phyloP scores from a whole-genome alignment of 2,113 vertebrate genomes.

The Alectura lathami region DNA sequence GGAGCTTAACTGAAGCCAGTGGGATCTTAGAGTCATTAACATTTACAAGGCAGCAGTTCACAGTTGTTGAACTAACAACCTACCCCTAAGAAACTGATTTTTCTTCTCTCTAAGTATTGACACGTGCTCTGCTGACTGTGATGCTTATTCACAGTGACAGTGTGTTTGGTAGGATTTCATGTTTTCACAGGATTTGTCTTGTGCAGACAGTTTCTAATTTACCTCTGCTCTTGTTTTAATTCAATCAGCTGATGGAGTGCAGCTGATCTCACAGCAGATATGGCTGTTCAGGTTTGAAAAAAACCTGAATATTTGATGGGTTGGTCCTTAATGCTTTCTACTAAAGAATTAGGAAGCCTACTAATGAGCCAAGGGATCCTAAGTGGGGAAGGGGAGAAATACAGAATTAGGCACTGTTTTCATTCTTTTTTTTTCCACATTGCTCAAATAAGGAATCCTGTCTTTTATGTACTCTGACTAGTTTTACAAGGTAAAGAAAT shows the following conservation, averaged over 20 bases:
- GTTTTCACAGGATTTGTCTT: slow-evolving; percentile 64
- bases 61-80: slow-evolving; percentile 59
- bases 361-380: slow-evolving; percentile 54
- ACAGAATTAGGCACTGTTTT: slow-evolving; percentile 11
- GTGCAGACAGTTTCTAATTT: slow-evolving; percentile 63
- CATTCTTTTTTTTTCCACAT: not conserved
- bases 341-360: slow-evolving; percentile 45
- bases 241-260: slow-evolving; percentile 61
- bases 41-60: slow-evolving; percentile 62
- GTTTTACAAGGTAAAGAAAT: not conserved
- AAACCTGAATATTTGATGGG: slow-evolving; percentile 44
- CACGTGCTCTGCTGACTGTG: slow-evolving; percentile 37
- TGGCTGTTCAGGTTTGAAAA: slow-evolving; percentile 41
- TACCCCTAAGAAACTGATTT: slow-evolving; percentile 64
- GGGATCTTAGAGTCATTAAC: slow-evolving; percentile 66
- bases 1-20: slow-evolving; percentile 68
- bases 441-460: not conserved
- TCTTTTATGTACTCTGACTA: not conserved
- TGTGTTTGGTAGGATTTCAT: slow-evolving; percentile 48
- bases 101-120: slow-evolving; percentile 55
- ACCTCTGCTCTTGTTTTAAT: slow-evolving; percentile 66
- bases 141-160: slow-evolving; percentile 61
- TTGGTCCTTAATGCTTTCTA: slow-evolving; percentile 44
- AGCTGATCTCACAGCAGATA: slow-evolving; percentile 62
- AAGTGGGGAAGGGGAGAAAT: not conserved